A percentile compares a stretch with the other conserved stretches of the same genome.
phyloP scores from a whole-genome alignment of 2,113 vertebrate genomes.

The Dromas ardeola region DNA sequence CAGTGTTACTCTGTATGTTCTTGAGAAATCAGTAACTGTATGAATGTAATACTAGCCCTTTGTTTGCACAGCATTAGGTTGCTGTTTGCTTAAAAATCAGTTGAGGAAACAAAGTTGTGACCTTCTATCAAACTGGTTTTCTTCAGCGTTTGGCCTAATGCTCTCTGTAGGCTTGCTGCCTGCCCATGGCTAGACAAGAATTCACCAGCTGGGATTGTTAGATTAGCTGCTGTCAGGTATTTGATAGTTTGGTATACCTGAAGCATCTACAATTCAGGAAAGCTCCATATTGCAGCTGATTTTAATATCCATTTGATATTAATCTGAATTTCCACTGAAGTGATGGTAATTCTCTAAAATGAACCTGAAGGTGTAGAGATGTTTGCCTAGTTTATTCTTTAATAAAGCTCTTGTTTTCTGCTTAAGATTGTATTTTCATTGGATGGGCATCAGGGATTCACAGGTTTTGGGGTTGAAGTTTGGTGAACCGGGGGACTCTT shows the following conservation, averaged over 20 bases:
- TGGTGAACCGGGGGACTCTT: background rate
- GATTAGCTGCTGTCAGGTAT: background rate
- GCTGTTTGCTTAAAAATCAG: background rate
- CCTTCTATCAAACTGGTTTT: background rate
- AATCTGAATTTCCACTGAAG: background rate
- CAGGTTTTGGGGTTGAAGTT: background rate
- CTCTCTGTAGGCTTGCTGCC: background rate
- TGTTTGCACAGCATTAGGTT: background rate
- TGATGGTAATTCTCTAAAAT: background rate
- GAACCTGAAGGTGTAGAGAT: background rate
- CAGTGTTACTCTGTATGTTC: background rate
- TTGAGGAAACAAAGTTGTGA: background rate
- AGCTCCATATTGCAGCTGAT: background rate
- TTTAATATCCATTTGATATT: background rate
- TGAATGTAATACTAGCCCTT: background rate
- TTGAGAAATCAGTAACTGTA: background rate
- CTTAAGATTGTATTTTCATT: background rate
- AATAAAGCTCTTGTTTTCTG: background rate
- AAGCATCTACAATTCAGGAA: background rate
- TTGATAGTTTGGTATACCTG: background rate
- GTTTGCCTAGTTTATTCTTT: background rate
- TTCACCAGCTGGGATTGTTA: background rate
- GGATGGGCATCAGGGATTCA: background rate
- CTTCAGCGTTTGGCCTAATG: background rate
- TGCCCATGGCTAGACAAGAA: background rate